These are phyloP conservation scores for Hylyphantes graminicola DNA, from an alignment of 1,140 invertebrate species.

Conservation along the genomic window DNA sequence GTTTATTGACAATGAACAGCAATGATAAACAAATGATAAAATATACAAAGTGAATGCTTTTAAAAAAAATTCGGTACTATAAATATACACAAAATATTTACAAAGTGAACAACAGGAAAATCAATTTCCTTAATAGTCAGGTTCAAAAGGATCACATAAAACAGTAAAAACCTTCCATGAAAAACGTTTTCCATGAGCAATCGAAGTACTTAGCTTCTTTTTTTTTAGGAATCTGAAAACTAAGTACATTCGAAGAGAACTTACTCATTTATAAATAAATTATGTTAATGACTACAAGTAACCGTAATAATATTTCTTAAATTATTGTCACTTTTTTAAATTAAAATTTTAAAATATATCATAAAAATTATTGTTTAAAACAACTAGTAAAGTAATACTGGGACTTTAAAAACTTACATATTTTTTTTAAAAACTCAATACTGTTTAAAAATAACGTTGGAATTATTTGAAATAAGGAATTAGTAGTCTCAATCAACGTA, in stretches of 20 bases:
- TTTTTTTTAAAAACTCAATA: too few relatives aligned
- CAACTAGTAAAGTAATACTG: not conserved
- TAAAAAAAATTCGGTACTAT: constrained; percentile 47
- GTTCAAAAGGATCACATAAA: constrained; percentile 31
- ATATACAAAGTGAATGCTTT: constrained; percentile 49
- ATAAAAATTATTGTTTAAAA: not conserved
- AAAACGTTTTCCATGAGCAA: constrained; percentile 17
- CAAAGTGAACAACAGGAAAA: constrained; percentile 47
- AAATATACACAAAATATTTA: constrained; percentile 53
- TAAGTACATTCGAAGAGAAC: constrained; percentile 21
- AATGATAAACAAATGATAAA: constrained; percentile 58
- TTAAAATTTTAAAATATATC: not conserved
- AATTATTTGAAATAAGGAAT: not conserved
- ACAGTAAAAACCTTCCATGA: constrained; percentile 20
- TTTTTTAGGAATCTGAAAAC: constrained; percentile 13
- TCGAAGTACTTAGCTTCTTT: constrained; percentile 35
- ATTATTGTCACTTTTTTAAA: not conserved
- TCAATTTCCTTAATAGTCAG: constrained; percentile 33
- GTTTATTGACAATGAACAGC: constrained; percentile 56
- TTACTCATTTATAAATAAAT: constrained; percentile 24
- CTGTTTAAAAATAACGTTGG: too few relatives aligned
- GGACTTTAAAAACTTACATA: not conserved
- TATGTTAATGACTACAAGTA: constrained; percentile 22
- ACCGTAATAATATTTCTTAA: too few relatives aligned
- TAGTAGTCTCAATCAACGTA: too few relatives aligned